These are phyloP conservation scores for Popillia japonica DNA, from an alignment of 1,140 invertebrate genomes.

Conservation along the genomic window DNA sequence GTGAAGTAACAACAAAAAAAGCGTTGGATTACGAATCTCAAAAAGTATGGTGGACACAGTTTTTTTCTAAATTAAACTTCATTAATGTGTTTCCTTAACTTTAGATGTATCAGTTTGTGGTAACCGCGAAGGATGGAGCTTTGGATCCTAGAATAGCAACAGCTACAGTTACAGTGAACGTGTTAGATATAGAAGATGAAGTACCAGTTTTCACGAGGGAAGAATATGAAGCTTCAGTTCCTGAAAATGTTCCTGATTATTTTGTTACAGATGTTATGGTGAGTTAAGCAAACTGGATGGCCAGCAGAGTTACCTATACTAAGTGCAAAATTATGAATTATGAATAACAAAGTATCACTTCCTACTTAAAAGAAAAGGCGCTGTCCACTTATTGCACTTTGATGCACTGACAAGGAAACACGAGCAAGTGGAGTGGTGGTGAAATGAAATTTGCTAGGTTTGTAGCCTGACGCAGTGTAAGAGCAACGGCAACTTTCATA, in stretches of 20 bases:
- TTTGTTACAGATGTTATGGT: constrained; percentile 77
- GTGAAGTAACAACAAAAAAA: constrained; percentile 78
- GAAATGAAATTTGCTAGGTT: too few relatives aligned
- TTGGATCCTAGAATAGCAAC: constrained; percentile 85
- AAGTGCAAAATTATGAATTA: too few relatives aligned
- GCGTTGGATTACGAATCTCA: constrained; percentile 86
- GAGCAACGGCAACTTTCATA: too few relatives aligned
- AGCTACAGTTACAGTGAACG: constrained; percentile 81
- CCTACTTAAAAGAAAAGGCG: too few relatives aligned
- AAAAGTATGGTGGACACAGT: constrained; percentile 65
- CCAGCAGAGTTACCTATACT: too few relatives aligned
- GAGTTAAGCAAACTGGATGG: neutral
- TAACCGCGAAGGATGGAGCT: constrained; percentile 88
- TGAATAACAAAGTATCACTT: too few relatives aligned
- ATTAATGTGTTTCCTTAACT: constrained; percentile 24
- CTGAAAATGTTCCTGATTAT: constrained; percentile 82
- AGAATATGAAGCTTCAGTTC: constrained; percentile 78
- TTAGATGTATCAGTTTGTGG: constrained; percentile 79
- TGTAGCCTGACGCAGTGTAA: too few relatives aligned
- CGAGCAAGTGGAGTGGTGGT: too few relatives aligned
- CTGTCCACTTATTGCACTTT: too few relatives aligned
- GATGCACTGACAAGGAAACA: too few relatives aligned
- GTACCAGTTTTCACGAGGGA: constrained; percentile 79
- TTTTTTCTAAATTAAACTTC: neutral
- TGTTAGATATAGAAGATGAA: constrained; percentile 86